Evolutionary conservation across 2,797 vertebrate species (phyloP), one percentile per base, ranked within the genome.

Genomic region (Sebastes cheni): DNA sequence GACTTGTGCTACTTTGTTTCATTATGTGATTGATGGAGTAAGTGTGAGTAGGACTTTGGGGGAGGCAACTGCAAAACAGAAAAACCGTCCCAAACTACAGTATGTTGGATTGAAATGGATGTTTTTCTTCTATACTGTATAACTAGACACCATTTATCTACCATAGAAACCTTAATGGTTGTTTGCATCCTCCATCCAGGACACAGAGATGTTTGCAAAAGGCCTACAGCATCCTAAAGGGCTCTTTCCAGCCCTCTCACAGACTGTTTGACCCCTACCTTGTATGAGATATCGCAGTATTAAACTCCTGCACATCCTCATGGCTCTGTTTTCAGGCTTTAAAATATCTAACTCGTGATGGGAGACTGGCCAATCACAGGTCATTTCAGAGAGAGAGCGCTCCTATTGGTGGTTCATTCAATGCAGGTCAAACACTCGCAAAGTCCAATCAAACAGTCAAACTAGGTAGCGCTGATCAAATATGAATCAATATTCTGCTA

Each of bases 1-100:
- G 73, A 81, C 71, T 80, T 55, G 72, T 32, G 14, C 36, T 71
- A 23, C 22, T 25, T 70, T 72, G 42, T 64, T 60, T 79, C 30
- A 64, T 50, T 12, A 13, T 61, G 42, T 77, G 81, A 78, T n/a
- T 54, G 46, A 84, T 84, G 42, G 39, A 58, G 58, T 1, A 12
- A 22, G 39, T 64, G 50, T 62, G 27, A 30, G 34, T 14, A 14
- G 1, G 46, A 34, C 25, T 67, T 6, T n/a, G 2, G 56, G 18
- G 30, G 60, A 30, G 5, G 22, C 16, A 34, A 56, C 20, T 5
- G 5, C 52, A 67, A 67, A 50, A 30, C 4, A 16, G 2, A 20
- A 50, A 22, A 60, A 3, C 11, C 14, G 8, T 20, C 9, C 23
- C 2, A 54, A 39, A 54, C 2, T n/a, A 55, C 10, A 54, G 14